Evolutionary conservation across 2,113 vertebrate genomes (phyloP).

Genomic region (Catharus fuscescens): DNA sequence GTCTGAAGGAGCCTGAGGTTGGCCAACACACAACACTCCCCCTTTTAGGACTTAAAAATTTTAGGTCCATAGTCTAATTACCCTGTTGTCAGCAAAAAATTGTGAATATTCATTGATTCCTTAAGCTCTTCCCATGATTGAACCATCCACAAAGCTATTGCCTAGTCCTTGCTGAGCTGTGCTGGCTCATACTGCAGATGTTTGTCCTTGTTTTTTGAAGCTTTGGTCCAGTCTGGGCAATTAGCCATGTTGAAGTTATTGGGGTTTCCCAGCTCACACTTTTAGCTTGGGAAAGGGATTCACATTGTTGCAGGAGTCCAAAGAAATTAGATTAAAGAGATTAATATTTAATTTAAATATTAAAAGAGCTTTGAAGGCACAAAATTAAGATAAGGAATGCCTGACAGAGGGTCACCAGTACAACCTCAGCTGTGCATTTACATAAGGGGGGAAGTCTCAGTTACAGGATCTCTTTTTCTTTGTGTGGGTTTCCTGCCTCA

Average conservation of each 20-base stretch:
- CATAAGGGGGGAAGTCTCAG: neutral
- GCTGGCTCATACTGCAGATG: neutral
- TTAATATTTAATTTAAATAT: neutral
- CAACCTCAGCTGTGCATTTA: neutral
- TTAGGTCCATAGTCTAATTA: neutral
- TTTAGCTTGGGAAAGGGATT: neutral
- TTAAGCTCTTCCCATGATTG: neutral
- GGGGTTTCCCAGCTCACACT: neutral
- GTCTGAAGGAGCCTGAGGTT: neutral
- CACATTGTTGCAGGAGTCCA: neutral
- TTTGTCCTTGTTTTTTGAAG: neutral
- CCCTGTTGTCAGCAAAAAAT: neutral
- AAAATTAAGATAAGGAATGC: neutral
- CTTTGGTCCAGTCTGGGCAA: neutral
- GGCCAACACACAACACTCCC: fast-evolving
- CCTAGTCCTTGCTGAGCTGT: neutral
- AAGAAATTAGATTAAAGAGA: neutral
- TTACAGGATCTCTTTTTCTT: neutral
- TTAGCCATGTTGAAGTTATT: neutral
- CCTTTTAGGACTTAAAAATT: neutral
- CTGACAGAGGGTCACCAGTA: neutral
- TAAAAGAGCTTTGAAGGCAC: neutral
- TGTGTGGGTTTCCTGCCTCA: neutral
- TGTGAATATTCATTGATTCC: neutral
- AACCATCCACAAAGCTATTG: neutral